phyloP scores from a whole-genome alignment of 2,113 vertebrate species.

The Cephalopterus ornatus region DNA sequence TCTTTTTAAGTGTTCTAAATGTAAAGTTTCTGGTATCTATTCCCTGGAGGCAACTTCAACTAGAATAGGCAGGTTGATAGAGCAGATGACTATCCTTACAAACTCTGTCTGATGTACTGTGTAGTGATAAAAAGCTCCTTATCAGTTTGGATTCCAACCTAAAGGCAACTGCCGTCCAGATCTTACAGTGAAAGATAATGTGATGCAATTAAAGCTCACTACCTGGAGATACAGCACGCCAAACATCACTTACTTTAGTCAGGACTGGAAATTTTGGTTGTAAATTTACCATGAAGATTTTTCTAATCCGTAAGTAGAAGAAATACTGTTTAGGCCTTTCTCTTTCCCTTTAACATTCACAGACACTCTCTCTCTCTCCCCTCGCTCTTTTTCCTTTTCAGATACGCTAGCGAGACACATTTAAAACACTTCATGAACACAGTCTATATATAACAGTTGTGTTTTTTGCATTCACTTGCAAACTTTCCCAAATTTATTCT shows the following conservation, averaged over 20 bases:
- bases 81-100: constrained; percentile 60
- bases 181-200: constrained; percentile 69
- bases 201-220: constrained; percentile 32
- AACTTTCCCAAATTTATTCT: constrained; percentile 36
- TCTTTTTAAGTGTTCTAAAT: constrained; percentile 60
- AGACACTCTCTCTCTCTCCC: neutral
- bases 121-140: constrained; percentile 66
- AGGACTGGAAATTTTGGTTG: constrained; percentile 27
- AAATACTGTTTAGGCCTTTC: neutral
- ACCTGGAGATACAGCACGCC: constrained; percentile 16
- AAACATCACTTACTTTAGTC: constrained; percentile 14
- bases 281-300: constrained; percentile 24
- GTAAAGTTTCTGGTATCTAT: constrained; percentile 64
- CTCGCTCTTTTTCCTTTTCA: neutral
- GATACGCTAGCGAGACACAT: neutral
- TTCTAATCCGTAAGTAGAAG: constrained; percentile 8
- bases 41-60: constrained; percentile 57
- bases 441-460: neutral
- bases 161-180: constrained; percentile 68
- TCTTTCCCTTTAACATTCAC: neutral
- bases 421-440: neutral
- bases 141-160: constrained; percentile 71
- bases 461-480: neutral
- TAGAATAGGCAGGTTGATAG: constrained; percentile 54
- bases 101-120: constrained; percentile 1